These are phyloP conservation scores for Chaetogeoica ovagalla DNA, from an alignment of 2,888 invertebrate genomes.

Conservation along the genomic window DNA sequence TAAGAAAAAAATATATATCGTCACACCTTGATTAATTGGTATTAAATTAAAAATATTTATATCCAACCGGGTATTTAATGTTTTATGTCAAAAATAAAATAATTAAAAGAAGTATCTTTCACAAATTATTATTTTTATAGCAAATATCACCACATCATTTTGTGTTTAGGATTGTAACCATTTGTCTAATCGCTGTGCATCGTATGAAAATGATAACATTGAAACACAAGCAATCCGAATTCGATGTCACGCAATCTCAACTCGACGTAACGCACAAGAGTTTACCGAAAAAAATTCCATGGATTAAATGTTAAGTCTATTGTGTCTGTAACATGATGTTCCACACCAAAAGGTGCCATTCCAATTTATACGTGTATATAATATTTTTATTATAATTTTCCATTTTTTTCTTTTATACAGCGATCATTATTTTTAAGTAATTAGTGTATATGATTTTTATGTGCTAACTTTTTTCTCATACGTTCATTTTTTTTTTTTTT, in stretches of 20 bases:
- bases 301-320: slow-evolving; percentile 47
- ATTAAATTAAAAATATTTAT: too few species aligned
- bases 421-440: slow-evolving; percentile 14
- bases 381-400: slow-evolving; percentile 1
- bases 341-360: neutral
- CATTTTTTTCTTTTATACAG: slow-evolving; percentile 16
- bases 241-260: slow-evolving; percentile 12
- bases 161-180: slow-evolving; percentile 32
- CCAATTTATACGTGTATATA: neutral
- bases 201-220: slow-evolving; percentile 35
- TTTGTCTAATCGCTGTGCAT: slow-evolving; percentile 33
- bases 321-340: neutral
- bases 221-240: slow-evolving; percentile 7
- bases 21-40: too few species aligned
- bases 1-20: too few species aligned
- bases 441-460: neutral
- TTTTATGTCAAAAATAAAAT: too few species aligned
- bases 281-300: slow-evolving; percentile 50
- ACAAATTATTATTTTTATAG: neutral
- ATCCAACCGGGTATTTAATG: too few species aligned
- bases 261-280: slow-evolving; percentile 31
- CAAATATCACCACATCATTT: neutral
- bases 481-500: slow-evolving; percentile 5
- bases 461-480: neutral
- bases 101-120: too few species aligned